Conservation (phyloP, 2,113 vertebrate species). For the Pachycephala philippinensis region DNA sequence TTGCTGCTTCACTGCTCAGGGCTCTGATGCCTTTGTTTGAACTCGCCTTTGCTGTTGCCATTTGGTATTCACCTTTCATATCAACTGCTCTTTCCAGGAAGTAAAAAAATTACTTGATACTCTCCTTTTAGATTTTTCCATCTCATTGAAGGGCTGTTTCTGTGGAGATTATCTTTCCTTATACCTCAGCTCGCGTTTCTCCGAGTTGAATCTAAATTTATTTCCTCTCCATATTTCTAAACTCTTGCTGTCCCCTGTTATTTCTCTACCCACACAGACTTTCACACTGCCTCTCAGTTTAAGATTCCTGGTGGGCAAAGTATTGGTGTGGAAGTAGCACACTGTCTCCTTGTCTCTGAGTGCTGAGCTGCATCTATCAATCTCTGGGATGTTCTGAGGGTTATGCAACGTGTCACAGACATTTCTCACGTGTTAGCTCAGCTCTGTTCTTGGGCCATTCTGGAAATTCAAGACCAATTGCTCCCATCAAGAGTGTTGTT, state of each 20-base stretch:
- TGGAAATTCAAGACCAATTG: background rate
- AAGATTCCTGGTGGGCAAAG: constrained; percentile 58
- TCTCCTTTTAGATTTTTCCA: constrained; percentile 11
- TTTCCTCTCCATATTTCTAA: constrained; percentile 56
- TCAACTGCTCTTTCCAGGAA: constrained; percentile 30
- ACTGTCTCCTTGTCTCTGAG: constrained; percentile 36
- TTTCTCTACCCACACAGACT: constrained; percentile 65
- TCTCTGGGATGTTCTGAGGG: background rate
- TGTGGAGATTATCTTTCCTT: constrained; percentile 28
- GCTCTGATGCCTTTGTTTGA: background rate
- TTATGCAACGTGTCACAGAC: constrained; percentile 29
- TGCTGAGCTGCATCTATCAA: background rate
- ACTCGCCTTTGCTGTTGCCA: background rate
- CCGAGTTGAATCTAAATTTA: constrained; percentile 48
- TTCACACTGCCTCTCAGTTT: constrained; percentile 66
- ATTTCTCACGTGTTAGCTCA: background rate
- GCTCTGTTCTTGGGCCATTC: background rate
- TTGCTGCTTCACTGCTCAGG: background rate
- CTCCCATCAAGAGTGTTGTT: background rate
- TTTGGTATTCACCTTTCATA: background rate
- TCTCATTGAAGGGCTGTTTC: constrained; percentile 49
- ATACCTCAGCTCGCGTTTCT: constrained; percentile 9
- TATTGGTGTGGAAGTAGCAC: constrained; percentile 53
- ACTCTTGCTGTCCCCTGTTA: constrained; percentile 61
- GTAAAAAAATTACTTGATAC: background rate